Percentiles rank a stretch among this genome's conserved stretches.
phyloP scores from a whole-genome alignment of 2,797 vertebrate genomes.

The Anabas testudineus region DNA sequence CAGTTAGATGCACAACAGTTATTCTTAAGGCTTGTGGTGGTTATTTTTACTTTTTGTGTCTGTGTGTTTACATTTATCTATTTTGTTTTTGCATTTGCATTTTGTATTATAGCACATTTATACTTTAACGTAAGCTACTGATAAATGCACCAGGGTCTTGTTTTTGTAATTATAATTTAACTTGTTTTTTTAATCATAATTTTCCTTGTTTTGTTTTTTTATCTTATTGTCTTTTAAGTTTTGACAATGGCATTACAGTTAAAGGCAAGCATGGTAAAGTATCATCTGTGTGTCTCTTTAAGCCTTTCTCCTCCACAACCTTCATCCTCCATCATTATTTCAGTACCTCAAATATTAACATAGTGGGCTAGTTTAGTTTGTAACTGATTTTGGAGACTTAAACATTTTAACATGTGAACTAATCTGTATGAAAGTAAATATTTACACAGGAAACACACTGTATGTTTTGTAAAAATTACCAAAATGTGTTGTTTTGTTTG shows the following conservation, averaged over 20 bases:
- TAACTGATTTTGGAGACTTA: neutral
- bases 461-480: conserved; percentile 6
- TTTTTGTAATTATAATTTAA: conserved; percentile 46
- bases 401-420: neutral
- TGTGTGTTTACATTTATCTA: neutral
- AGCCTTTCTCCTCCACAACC: conserved; percentile 30
- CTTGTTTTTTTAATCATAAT: conserved; percentile 61
- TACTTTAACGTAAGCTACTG: neutral
- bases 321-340: conserved; percentile 33
- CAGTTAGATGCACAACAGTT: neutral
- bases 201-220: conserved; percentile 62
- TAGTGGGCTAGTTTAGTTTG: conserved; percentile 6
- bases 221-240: conserved; percentile 76
- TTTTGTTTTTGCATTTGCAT: conserved; percentile 15
- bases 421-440: conserved; percentile 1
- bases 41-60: neutral
- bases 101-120: neutral
- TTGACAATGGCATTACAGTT: conserved; percentile 78
- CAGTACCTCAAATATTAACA: conserved; percentile 13
- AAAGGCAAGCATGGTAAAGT: conserved; percentile 80
- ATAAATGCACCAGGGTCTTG: neutral
- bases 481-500: too few species aligned
- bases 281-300: conserved; percentile 63
- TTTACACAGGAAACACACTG: conserved; percentile 2
- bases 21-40: neutral